phyloP scores from a whole-genome alignment of 2,888 invertebrate genomes.

The Salpingus planirostris region DNA sequence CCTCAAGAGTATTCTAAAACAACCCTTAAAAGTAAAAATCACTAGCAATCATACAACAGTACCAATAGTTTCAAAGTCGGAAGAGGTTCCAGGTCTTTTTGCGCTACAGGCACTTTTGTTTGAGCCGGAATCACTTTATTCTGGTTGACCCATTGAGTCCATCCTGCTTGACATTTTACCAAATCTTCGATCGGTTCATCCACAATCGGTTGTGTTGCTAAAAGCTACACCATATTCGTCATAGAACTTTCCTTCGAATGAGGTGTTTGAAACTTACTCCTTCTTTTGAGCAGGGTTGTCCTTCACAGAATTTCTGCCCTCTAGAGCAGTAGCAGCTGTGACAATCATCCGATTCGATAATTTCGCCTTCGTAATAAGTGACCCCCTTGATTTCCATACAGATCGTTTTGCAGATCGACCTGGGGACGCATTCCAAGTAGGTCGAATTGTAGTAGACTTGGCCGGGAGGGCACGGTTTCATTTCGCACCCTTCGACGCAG shows the following conservation, averaged over 20 bases:
- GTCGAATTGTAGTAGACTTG: conserved; percentile 64
- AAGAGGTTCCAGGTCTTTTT: conserved; percentile 50
- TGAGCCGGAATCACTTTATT: conserved; percentile 36
- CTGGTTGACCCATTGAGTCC: conserved; percentile 72
- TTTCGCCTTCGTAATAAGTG: conserved; percentile 64
- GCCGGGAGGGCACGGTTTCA: conserved; percentile 64
- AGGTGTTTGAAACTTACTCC: too few relatives aligned
- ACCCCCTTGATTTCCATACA: conserved; percentile 61
- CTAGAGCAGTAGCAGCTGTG: conserved; percentile 72
- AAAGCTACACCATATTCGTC: too few relatives aligned
- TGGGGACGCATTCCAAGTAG: conserved; percentile 64
- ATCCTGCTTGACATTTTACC: conserved; percentile 57
- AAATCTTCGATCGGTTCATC: conserved; percentile 22
- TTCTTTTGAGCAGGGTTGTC: conserved; percentile 58
- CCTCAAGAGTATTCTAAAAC: conserved; percentile 41
- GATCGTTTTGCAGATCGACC: conserved; percentile 57
- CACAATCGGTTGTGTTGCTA: conserved; percentile 24
- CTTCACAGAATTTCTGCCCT: conserved; percentile 59
- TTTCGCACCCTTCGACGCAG: conserved; percentile 77
- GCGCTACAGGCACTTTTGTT: conserved; percentile 26
- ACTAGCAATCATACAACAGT: conserved; percentile 22
- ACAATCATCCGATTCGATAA: conserved; percentile 66
- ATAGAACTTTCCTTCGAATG: too few relatives aligned
- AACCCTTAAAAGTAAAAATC: not conserved
- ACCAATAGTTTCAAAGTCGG: conserved; percentile 50